Conservation (phyloP, 2,888 invertebrate species). For the Deilephila elpenor region DNA sequence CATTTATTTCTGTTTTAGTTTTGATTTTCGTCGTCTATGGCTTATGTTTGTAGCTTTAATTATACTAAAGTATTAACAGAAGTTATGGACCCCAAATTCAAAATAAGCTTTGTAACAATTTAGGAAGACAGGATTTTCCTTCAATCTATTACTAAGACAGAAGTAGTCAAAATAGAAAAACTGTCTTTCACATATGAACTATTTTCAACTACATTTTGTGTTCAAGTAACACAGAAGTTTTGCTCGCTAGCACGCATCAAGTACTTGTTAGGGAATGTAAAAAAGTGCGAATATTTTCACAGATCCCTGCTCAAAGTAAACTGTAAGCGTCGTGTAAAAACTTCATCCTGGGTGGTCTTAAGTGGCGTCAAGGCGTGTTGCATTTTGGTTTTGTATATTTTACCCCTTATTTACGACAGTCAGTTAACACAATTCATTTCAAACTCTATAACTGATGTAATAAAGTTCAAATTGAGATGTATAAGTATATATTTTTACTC, state of each 20-base stretch:
- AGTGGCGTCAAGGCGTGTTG: conserved; percentile 77
- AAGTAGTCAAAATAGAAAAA: not conserved
- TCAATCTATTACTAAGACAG: not conserved
- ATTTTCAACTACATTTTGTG: not conserved
- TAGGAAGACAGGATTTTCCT: too few species aligned
- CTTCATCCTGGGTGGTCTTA: conserved; percentile 76
- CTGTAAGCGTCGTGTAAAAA: conserved; percentile 67
- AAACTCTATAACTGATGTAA: not conserved
- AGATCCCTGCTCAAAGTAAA: conserved; percentile 66
- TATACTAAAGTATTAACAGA: too few species aligned
- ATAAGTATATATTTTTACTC: conserved; percentile 45
- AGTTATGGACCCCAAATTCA: too few species aligned
- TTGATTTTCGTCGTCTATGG: too few species aligned
- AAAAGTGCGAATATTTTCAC: conserved; percentile 60
- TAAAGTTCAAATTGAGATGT: conserved; percentile 40
- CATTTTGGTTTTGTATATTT: conserved; percentile 68
- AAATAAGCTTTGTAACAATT: too few species aligned
- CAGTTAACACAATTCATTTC: conserved; percentile 26
- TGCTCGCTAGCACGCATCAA: not conserved
- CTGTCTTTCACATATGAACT: not conserved
- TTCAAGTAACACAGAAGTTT: not conserved
- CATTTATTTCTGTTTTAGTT: too few species aligned
- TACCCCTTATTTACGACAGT: conserved; percentile 56
- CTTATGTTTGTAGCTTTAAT: too few species aligned
- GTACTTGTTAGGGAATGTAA: conserved; percentile 9